Percentiles rank a stretch among this genome's conserved stretches.
Evolutionary conservation across 1,140 invertebrate genomes (phyloP).

Genomic region (Sarcophaga peregrina): DNA sequence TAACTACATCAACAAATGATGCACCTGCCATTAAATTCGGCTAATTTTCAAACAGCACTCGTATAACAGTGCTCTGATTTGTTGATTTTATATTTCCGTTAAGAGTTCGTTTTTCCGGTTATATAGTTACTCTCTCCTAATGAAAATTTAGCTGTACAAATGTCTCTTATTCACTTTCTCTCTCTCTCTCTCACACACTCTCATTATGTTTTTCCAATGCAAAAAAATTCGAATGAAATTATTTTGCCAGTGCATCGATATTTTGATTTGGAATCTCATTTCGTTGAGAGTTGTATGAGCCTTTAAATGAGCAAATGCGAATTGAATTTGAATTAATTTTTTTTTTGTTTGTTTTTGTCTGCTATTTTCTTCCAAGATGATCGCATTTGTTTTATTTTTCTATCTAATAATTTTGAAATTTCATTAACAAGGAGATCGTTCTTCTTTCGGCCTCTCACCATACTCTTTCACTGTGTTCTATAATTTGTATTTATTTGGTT

Average conservation of each 20-base stretch:
- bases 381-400: slow-evolving; percentile 26
- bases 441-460: background rate
- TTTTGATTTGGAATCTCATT: background rate
- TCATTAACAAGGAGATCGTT: slow-evolving; percentile 32
- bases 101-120: slow-evolving; percentile 7
- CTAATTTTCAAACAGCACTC: background rate
- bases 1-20: no score
- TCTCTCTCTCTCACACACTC: background rate
- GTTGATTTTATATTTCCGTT: slow-evolving; percentile 3
- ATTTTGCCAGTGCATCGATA: background rate
- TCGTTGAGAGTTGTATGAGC: no score
- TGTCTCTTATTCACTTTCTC: background rate
- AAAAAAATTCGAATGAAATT: background rate
- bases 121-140: background rate
- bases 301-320: no score
- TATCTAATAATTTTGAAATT: slow-evolving; percentile 29
- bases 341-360: background rate
- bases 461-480: background rate
- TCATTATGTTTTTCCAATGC: background rate
- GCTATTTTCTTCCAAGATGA: background rate
- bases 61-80: background rate
- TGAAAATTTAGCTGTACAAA: background rate
- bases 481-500: no score
- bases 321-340: no score
- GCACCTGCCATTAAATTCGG: no score